Evolutionary conservation across 2,888 invertebrate genomes (phyloP), one percentile per base, ranked within the genome.

Genomic region (Hyles lineata): DNA sequence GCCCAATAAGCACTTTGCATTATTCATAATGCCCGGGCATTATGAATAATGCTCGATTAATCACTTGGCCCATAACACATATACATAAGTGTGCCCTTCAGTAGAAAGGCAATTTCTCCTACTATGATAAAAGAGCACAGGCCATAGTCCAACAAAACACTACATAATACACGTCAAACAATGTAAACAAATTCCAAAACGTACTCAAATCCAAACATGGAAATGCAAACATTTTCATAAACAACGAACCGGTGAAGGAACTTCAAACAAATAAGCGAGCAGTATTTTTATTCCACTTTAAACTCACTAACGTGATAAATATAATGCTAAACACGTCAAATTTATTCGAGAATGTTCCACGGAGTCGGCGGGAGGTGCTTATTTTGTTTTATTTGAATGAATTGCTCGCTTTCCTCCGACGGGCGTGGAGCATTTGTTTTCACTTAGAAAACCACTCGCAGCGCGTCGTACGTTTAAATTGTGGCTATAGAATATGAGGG

Each of bases 391-490:
- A 87, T 88, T 87, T 86, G 82, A 86, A 88, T 87, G 85, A 87
- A 89, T 88, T 85, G 85, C 85, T 80, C 82, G 80, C 78, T 77
- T 80, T 79, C 79, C 82, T 78, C 77, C 76, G 70, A 77, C 79
- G 77, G 83, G 85, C 82, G 82, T 85, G 77, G 80, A 83, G 87
- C 89, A 87, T 89, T 89, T 88, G 88, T 89, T 89, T 88, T 88
- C 87, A 87, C 88, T 88, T 88, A 87, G 86, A 85, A 84, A 86
- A 82, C 83, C 85, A 83, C 85, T 85, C 83, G 81, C 78, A 81
- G 82, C 70, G 78, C 76, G 79, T 82, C 80, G 74, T 76, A 79
- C 81, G 84, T 81, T 85, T 83, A 78, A 75, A 74, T 73, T 75
- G 72, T 35, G 74, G 81, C 77, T 70, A 70, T 67, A 29, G 77